Evolutionary conservation across 2,113 vertebrate species (phyloP), one percentile per base, ranked within the genome.

Genomic region (Cyanistes caeruleus): DNA sequence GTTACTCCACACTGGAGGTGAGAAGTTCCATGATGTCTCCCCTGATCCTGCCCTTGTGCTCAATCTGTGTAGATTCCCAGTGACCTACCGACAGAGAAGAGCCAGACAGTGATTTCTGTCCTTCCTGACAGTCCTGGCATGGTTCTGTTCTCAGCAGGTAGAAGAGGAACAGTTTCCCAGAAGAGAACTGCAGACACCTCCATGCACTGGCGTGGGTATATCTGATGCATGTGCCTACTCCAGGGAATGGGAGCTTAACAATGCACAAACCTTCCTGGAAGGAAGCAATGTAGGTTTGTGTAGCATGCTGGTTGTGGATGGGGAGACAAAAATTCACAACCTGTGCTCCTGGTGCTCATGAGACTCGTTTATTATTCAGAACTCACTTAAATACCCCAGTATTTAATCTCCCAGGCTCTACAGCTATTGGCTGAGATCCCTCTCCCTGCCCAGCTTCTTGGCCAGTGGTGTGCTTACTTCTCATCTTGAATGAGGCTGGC

Each of bases 171-270:
- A 10, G 5, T 24, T 78, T 49, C 62, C 41, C 1, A 1, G 9
- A 35, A 16, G 30, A 55, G 20, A 46, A 30, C 5, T 28, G 11
- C 33, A 72, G 87, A 55, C 6, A 11, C 5, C 10, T 67, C 35
- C 18, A 1, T 28, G 76, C 10, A 11, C 48, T 23, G 46, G 27
- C 1, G 0, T 1, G 3, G 39, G 25, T 63, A 56, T 1, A 1
- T 22, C 39, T 43, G 44, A 11, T 5, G 3, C 0, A 0, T 30
- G 11, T 43, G 12, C 30, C 56, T 43, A 33, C 41, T 70, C 43
- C 43, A 27, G 37, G 37, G 23, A 39, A 22, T 0, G 2, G 25
- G 35, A 79, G 41, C 21, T 25, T 3, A 65, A 15, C 7, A 15
- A 23, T 0, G 2, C 30, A 37, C 46, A 73, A 58, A 49, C 25